Base-by-base conservation (phyloP, 2,113 vertebrate genomes). In the Ameiurus melas region DNA sequence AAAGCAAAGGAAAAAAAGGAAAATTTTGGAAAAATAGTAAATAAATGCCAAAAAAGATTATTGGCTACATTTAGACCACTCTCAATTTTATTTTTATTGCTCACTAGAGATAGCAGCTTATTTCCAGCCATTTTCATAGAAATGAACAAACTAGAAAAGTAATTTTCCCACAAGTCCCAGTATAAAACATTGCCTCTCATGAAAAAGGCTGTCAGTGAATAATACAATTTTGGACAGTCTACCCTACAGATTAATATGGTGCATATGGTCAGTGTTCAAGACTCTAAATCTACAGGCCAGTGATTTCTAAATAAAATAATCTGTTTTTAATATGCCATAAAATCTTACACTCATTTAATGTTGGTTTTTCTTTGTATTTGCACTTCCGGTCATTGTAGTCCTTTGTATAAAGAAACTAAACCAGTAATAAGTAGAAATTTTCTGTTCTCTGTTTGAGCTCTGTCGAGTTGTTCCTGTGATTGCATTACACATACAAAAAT, bases 61-160 rank as follows among this genome's bases (percentile, higher is more conserved):
- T 27, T 75, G 70, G 51, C 71, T 84, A 77, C 71, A 87, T 85
- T 19, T 70, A 64, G 66, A 84, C 36, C 47, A 55, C 64, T 85
- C 84, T 80, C 51, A 78, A 73, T 71, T 84, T 36, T 19, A 43
- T 33, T 83, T 88, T 90, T 88, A 90, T 86, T 83, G 33, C 39
- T 80, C 88, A 92, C 85, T 87, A 77, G 91, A 87, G 89, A 90
- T 85, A 47, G 25, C 3, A 22, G 20, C 30, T 78, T 85, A 68
- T 77, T 78, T 86, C 55, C 58, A 78, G 55, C 33, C 19, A 57
- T 77, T 87, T 87, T 85, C 53, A 81, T 62, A 77, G 58, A 89
- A 79, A 66, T 30, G 33, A 58, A 81, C 43, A 17, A 70, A 58
- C 64, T 4, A 27, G 17, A 75, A 81, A 83, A 9, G 36, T 25